phyloP scores from a whole-genome alignment of 2,797 vertebrate genomes.

The Melanotaenia pygmaea region DNA sequence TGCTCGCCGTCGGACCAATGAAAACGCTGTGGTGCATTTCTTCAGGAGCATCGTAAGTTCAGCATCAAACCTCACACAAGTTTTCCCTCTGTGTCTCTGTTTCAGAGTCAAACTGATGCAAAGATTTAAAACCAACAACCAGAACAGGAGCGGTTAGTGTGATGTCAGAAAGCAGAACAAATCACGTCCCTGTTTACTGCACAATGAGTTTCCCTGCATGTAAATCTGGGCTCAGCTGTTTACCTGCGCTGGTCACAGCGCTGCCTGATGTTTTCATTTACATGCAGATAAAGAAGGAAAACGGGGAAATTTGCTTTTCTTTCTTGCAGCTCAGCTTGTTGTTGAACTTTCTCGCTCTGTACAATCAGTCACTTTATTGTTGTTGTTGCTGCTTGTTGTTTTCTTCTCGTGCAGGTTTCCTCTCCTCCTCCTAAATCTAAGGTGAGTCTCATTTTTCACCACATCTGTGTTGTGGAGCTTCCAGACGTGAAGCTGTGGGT shows the following conservation, averaged over 20 bases:
- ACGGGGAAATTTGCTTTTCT: not conserved
- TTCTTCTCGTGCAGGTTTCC: constrained; percentile 75
- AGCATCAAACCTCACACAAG: not conserved
- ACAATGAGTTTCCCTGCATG: too few species aligned
- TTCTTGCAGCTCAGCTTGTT: constrained; percentile 8
- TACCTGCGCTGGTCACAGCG: not conserved
- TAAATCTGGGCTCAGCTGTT: too few species aligned
- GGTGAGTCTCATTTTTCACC: constrained; percentile 75
- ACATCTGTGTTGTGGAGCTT: constrained; percentile 11
- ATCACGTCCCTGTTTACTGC: not conserved
- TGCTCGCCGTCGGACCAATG: constrained; percentile 78
- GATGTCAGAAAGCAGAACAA: not conserved
- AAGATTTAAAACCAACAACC: too few species aligned
- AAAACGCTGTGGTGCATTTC: constrained; percentile 85
- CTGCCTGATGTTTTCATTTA: constrained; percentile 29
- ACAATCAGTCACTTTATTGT: constrained; percentile 53
- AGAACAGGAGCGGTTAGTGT: too few species aligned
- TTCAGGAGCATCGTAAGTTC: constrained; percentile 85
- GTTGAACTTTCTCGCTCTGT: constrained; percentile 10
- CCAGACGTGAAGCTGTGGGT: constrained; percentile 5
- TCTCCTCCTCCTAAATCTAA: constrained; percentile 86
- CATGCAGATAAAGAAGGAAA: not conserved
- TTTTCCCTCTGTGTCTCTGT: not conserved
- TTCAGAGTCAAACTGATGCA: too few species aligned
- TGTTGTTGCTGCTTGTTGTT: constrained; percentile 51